Percentiles rank a stretch among this genome's conserved stretches.
Conservation (phyloP, 1,140 invertebrate genomes). For the Coenobita brevimanus region DNA sequence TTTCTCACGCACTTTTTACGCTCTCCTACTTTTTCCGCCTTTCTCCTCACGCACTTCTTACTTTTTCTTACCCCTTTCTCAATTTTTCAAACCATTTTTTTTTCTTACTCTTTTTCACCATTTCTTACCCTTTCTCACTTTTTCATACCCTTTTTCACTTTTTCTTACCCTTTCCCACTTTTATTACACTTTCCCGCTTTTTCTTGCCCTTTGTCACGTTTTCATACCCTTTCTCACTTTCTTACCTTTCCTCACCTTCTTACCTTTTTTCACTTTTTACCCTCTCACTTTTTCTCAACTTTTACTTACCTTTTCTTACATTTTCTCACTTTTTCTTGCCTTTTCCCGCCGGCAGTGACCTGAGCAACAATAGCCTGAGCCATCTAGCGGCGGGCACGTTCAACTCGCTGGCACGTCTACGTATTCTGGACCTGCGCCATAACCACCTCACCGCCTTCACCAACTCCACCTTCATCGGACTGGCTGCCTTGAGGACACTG, state of each 20-base stretch:
- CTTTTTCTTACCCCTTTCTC: neutral
- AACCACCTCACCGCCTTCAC: slow-evolving; percentile 9
- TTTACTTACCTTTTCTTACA: too few species aligned
- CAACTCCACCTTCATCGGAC: slow-evolving; percentile 42
- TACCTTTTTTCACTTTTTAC: too few species aligned
- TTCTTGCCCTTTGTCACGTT: too few species aligned
- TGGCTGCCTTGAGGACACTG: slow-evolving; percentile 4
- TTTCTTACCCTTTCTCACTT: neutral
- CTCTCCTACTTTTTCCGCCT: neutral
- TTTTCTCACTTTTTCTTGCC: too few species aligned
- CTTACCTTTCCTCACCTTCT: too few species aligned
- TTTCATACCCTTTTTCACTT: too few species aligned
- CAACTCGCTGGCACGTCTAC: slow-evolving; percentile 19
- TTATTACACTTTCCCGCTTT: too few species aligned
- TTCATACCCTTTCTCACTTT: too few species aligned
- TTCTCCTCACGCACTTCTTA: too few species aligned
- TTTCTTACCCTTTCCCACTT: too few species aligned
- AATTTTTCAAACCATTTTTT: neutral
- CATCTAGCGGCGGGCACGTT: slow-evolving; percentile 3
- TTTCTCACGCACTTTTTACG: neutral
- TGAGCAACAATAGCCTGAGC: slow-evolving; percentile 44
- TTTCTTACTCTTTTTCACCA: neutral
- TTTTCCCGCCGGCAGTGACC: neutral
- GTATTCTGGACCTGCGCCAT: slow-evolving; percentile 30
- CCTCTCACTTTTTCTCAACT: too few species aligned